Conservation (phyloP, 2,888 invertebrate species). For the Chrysolina haemoptera region DNA sequence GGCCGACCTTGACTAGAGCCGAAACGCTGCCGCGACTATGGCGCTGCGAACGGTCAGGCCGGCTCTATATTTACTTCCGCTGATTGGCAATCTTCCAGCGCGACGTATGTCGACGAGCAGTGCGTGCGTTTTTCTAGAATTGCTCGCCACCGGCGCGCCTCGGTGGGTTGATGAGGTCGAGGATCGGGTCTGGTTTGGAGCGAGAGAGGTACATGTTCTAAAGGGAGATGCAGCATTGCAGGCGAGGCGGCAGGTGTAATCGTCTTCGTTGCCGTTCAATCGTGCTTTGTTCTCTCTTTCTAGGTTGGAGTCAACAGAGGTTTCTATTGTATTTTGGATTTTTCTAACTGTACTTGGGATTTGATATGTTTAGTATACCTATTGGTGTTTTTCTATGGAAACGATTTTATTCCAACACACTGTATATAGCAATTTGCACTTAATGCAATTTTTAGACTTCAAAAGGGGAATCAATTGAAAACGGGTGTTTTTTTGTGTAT, state of each 20-base stretch:
- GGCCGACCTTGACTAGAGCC: slow-evolving; percentile 24
- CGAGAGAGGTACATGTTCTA: background rate
- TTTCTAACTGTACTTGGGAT: no score
- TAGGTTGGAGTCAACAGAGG: background rate
- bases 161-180: background rate
- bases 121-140: background rate
- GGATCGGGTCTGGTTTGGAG: background rate
- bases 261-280: background rate
- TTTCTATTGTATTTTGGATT: background rate
- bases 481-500: no score
- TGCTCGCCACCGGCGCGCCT: background rate
- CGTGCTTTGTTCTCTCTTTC: background rate
- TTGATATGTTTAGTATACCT: no score
- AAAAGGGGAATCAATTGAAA: no score
- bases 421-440: no score
- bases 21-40: slow-evolving; percentile 36
- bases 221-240: background rate
- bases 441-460: no score
- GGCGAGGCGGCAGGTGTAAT: background rate
- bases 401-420: no score
- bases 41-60: slow-evolving; percentile 8
- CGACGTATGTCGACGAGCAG: slow-evolving; percentile 40
- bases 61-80: slow-evolving; percentile 53
- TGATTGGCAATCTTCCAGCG: slow-evolving; percentile 36
- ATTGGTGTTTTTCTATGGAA: no score